Base-by-base conservation (phyloP, 2,797 vertebrate species). In the Bradypus variegatus region DNA sequence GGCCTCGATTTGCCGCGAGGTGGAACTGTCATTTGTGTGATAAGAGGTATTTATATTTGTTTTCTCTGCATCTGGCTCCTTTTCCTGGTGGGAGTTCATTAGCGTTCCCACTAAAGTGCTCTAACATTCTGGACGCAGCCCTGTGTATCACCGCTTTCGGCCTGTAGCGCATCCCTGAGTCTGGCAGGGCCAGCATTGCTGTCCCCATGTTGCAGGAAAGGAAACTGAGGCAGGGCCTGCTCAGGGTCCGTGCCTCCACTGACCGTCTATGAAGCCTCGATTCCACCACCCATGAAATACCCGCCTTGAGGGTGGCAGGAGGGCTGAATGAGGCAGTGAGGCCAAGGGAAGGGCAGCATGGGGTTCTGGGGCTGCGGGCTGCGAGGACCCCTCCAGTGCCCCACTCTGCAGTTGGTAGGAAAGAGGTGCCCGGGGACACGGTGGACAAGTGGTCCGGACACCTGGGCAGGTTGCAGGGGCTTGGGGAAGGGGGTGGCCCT, bases 321-420 rank as follows among this genome's bases (percentile, higher is more conserved):
- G 18, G 33, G 8, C 3, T 2, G 6, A 7, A 2, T 6, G 25
- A 6, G 27, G 14, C 21, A 15, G 12, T 5, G 36, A n/a, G 60
- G 31, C 3, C 23, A 6, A 0, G 62, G 53, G 41, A 70, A 50
- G 31, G 69, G 21, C 53, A 64, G 65, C 48, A 1, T 3, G 10
- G 31, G 29, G 2, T 5, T 60, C 86, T 14, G 27, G 18, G 27
- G 38, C 4, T 6, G 9, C 2, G 0, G 8, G 19, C 15, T 0
- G 0, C 12, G 65, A 86, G 50, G n/a, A 50, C 18, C 75, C 19
- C 29, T 19, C 36, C 23, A 16, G 58, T 27, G n/a, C 9, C 3
- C 67, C 72, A 4, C 84, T 55, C 60, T 38, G 14, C 27, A 13
- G 60, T 4, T 29, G 4, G 2, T 6, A 0, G 53, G 48, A 36